Conservation (phyloP, 2,888 invertebrate species). For the Germaria angustata region DNA sequence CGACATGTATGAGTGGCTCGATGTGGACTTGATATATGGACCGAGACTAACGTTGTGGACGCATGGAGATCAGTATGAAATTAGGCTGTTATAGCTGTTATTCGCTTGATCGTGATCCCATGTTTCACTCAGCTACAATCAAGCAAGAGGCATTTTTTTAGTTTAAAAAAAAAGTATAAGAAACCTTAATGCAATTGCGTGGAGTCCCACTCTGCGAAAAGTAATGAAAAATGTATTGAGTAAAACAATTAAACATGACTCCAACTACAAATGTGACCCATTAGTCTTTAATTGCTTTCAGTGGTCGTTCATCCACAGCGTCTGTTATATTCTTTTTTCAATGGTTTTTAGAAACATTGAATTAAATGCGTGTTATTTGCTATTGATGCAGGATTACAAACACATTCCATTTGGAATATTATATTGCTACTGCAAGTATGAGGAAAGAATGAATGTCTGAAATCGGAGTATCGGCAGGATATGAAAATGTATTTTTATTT, state of each 20-base stretch:
- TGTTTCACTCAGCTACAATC: too few relatives aligned
- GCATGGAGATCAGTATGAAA: too few relatives aligned
- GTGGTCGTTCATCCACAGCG: conserved; percentile 30
- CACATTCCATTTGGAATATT: conserved; percentile 37
- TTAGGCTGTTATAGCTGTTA: too few relatives aligned
- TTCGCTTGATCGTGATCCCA: too few relatives aligned
- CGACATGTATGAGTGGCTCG: too few relatives aligned
- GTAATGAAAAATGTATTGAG: conserved; percentile 11
- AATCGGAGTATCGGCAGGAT: conserved; percentile 37
- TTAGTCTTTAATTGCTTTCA: conserved; percentile 56
- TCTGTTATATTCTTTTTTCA: conserved; percentile 11
- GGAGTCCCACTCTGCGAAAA: not conserved
- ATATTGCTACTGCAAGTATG: conserved; percentile 2
- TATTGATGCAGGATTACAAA: conserved; percentile 15
- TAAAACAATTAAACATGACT: conserved; percentile 53
- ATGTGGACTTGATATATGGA: too few relatives aligned
- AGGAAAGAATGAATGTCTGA: conserved; percentile 5
- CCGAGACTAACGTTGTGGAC: too few relatives aligned
- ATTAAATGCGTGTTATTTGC: conserved; percentile 63
- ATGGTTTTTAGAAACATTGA: conserved; percentile 54
- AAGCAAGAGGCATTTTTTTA: too few relatives aligned
- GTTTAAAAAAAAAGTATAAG: too few relatives aligned
- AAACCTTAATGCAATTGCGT: not conserved
- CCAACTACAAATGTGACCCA: conserved; percentile 44
- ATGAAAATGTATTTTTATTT: not conserved